These are phyloP conservation scores for Geothlypis trichas DNA, from an alignment of 2,113 vertebrate genomes.

Conservation along the genomic window DNA sequence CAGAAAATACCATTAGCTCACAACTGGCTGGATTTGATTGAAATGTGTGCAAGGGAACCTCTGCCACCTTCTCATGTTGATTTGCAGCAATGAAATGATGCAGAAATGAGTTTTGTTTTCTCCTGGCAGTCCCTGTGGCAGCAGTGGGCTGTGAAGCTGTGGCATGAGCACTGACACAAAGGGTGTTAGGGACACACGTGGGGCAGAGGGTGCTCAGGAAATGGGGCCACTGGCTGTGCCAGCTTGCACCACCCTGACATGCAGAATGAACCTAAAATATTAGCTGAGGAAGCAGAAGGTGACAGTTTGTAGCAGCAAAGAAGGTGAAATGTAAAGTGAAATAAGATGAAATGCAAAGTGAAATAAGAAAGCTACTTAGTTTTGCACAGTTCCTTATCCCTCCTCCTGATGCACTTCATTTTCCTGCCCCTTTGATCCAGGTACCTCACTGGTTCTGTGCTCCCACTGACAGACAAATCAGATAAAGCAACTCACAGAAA, in stretches of 20 bases:
- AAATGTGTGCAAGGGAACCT: not conserved
- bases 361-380: constrained; percentile 10
- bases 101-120: not conserved
- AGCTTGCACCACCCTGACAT: constrained; percentile 14
- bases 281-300: constrained; percentile 50
- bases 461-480: constrained; percentile 1
- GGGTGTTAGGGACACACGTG: not conserved
- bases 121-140: constrained; percentile 6
- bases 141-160: not conserved
- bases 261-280: constrained; percentile 33
- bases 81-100: not conserved
- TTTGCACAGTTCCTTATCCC: not conserved
- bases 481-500: not conserved
- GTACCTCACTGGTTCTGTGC: not conserved
- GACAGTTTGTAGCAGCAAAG: constrained; percentile 4
- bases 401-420: not conserved
- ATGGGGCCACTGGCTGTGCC: not conserved
- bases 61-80: not conserved
- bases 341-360: constrained; percentile 39
- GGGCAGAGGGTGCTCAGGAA: not conserved
- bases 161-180: not conserved
- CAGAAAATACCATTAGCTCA: constrained; percentile 5
- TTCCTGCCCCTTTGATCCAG: constrained; percentile 9
- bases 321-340: constrained; percentile 46
- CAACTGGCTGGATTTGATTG: not conserved